phyloP scores from a whole-genome alignment of 92 coral and sea anemone species.

The Paragorgia papillata region DNA sequence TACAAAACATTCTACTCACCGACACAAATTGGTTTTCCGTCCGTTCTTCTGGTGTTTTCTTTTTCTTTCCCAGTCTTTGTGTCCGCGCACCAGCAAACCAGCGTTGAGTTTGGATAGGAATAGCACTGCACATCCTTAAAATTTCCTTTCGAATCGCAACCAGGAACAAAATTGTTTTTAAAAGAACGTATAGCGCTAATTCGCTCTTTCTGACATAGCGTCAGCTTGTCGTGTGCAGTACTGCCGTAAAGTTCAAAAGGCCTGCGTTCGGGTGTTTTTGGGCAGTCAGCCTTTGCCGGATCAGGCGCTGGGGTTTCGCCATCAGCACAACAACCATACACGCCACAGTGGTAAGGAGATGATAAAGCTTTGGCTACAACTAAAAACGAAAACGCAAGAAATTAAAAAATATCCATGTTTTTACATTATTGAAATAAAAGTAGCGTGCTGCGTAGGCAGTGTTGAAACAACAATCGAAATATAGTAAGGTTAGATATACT shows the following conservation, averaged over 20 bases:
- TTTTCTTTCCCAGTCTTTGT: conserved; percentile 73
- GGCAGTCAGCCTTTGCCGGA: conserved; percentile 85
- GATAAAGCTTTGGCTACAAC: conserved; percentile 16
- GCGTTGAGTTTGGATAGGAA: conserved; percentile 61
- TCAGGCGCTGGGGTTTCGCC: conserved; percentile 75
- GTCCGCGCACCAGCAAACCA: conserved; percentile 90
- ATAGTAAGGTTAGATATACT: too few relatives aligned
- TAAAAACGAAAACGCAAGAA: neutral
- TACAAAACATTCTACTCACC: conserved; percentile 43
- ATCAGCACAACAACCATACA: conserved; percentile 88
- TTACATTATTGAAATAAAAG: too few relatives aligned
- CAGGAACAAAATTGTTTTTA: conserved; percentile 73
- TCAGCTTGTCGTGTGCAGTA: neutral
- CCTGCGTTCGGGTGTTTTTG: conserved; percentile 8
- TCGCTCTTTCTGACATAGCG: conserved; percentile 65
- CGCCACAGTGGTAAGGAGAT: conserved; percentile 41
- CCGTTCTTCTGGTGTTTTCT: conserved; percentile 64
- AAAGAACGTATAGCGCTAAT: conserved; percentile 38
- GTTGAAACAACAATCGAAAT: too few relatives aligned
- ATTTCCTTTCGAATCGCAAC: conserved; percentile 69
- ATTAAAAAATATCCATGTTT: too few relatives aligned
- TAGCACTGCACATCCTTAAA: conserved; percentile 80
- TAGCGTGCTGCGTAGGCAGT: too few relatives aligned
- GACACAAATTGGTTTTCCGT: conserved; percentile 62
- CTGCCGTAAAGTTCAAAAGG: neutral